Base-by-base conservation (phyloP, 2,113 vertebrate genomes). In the Pedionomus torquatus region DNA sequence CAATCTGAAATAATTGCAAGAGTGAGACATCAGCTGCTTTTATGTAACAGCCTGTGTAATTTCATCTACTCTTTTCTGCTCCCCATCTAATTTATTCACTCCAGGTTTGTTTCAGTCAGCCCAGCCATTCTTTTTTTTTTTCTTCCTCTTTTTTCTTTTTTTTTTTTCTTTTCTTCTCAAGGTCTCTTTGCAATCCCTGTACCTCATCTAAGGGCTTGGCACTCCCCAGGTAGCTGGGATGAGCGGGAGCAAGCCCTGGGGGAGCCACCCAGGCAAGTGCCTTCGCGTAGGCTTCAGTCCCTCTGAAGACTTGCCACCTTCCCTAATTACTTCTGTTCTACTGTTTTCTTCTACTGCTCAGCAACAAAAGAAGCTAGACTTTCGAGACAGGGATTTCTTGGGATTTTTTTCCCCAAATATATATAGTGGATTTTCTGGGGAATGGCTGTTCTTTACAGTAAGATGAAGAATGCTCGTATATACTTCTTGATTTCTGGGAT, bases 21-120 rank as follows among this genome's bases (percentile, higher is more conserved):
- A 94, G 72, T 90, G 85, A 93, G 88, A 77, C 64, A 37, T 92
- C 97, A 96, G 90, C 74, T 48, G 72, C 92, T 88, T 95, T 96
- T 92, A 65, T 94, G 85, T 86, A 94, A 94, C 0, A 0, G 55
- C 68, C 75, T 8, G 4, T 87, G 88, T 95, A 86, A 95, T 94
- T 93, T 90, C 76, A 83, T 66, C 90, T 33, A 20, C 88, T 95
- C 1, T 1, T 81, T 96, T 89, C 92, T 7, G 20, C 68, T 94
- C 88, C 87, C 76, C 60, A 85, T 68, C 84, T 90, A 60, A 95
- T 92, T 94, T 95, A 90, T 93, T 94, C 88, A 75, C 83, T 88
- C 68, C 55, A 58, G 64, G 79, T 93, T 92, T 66, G 77, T 60
- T 94, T 93, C 86, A 94, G 64, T 43, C 90, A 93, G 68, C 35